Evolutionary conservation across 37 sponge, comb jelly and placozoan genomes (phyloP), one percentile per base, ranked within the genome.

Genomic region (Aphrocallistes beatrix): DNA sequence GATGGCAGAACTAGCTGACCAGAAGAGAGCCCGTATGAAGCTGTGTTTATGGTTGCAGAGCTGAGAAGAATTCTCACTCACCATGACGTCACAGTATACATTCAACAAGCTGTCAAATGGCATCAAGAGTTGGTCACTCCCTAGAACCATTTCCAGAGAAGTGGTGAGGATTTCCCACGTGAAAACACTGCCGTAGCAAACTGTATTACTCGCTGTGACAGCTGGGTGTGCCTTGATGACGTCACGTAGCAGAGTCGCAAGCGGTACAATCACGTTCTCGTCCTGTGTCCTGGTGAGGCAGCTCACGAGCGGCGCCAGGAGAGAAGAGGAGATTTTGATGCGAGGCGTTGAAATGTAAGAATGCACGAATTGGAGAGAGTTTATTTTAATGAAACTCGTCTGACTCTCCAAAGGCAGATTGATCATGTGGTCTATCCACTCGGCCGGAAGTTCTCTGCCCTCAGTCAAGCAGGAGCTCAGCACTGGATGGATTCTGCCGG

Each of bases 191-290:
- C n/a, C 3, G 21, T 60, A 60, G 21, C 75, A 60, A 1, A 19
- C 75, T 32, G 75, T 28, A 30, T 60, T 60, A 60, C 3, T 28
- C 8, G n/a, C 10, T 3, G 75, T 60, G 3, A 6, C 34, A 60
- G 75, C 75, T 60, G 75, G 75, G 34, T 60, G 75, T 60, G 75
- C n/a, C 75, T 60, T 60, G 25, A 60, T 60, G 75, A 60, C 75
- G 75, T 60, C 75, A 60, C 75, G n/a, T 13, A 60, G 34, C n/a
- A 60, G 34, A 6, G 8, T 60, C 10, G 75, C 75, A 25, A 30
- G 10, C 21, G 8, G 8, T 19, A 60, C 34, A 32, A 13, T 13
- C 8, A 30, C n/a, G 21, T 21, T 13, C 6, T 25, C 75, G n/a
- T 60, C 75, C 75, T 60, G 75, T 60, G 75, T 19, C n/a, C 28